phyloP scores from a whole-genome alignment of 2,888 invertebrate species.

The Ariolimax columbianus region DNA sequence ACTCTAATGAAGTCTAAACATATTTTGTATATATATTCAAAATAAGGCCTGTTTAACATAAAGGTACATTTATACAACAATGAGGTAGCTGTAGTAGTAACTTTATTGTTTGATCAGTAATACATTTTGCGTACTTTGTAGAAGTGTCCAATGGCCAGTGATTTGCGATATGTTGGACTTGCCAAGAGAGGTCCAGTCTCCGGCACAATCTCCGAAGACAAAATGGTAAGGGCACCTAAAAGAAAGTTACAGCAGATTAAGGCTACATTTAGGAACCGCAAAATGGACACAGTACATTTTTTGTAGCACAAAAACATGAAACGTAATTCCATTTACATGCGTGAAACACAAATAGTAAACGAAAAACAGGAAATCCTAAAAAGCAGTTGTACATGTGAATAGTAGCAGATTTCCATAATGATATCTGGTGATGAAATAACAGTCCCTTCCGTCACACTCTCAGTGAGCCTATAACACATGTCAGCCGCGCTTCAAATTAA shows the following conservation, averaged over 20 bases:
- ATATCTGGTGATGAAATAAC: too few relatives aligned
- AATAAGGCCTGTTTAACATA: too few relatives aligned
- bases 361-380: too few relatives aligned
- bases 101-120: neutral
- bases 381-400: neutral
- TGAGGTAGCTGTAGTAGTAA: too few relatives aligned
- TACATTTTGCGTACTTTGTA: conserved; percentile 86
- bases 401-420: too few relatives aligned
- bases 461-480: too few relatives aligned
- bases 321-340: neutral
- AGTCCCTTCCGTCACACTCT: too few relatives aligned
- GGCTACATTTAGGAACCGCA: neutral
- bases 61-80: too few relatives aligned
- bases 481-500: too few relatives aligned
- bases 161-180: conserved; percentile 85
- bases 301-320: neutral
- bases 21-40: too few relatives aligned
- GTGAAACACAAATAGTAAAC: neutral
- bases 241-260: neutral
- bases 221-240: conserved; percentile 80
- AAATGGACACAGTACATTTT: neutral
- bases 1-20: too few relatives aligned
- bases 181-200: conserved; percentile 85
- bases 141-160: conserved; percentile 87
- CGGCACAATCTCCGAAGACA: conserved; percentile 84